Conservation (phyloP, 2,113 vertebrate species). For the Chaetodon auriga region DNA sequence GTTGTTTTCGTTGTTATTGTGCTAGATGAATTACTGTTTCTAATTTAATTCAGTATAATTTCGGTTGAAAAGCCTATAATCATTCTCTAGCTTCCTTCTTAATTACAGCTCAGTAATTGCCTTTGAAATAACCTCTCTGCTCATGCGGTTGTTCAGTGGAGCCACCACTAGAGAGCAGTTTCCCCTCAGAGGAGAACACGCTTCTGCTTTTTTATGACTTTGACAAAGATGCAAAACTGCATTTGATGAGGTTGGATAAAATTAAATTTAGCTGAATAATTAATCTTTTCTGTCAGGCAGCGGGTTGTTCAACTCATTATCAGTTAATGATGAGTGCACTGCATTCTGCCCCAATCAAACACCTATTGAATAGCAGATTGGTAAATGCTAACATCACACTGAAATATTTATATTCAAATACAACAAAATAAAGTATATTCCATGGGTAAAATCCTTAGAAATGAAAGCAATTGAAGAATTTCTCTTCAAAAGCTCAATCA, state of each 20-base stretch:
- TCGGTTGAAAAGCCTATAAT: constrained; percentile 64
- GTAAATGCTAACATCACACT: neutral
- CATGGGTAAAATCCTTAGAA: neutral
- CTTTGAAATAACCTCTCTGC: constrained; percentile 65
- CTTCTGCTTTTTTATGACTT: neutral
- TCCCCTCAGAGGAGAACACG: constrained; percentile 36
- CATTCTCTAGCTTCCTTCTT: constrained; percentile 46
- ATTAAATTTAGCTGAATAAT: neutral
- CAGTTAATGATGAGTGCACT: constrained; percentile 10
- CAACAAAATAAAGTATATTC: neutral
- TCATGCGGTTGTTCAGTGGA: constrained; percentile 11
- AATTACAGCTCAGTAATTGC: constrained; percentile 72
- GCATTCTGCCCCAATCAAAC: neutral
- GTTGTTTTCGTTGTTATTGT: constrained; percentile 49
- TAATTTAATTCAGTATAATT: constrained; percentile 67
- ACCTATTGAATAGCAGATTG: constrained; percentile 1
- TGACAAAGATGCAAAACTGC: neutral
- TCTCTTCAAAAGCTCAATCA: neutral
- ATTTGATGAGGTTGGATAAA: constrained; percentile 17
- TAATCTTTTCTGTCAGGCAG: neutral
- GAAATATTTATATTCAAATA: constrained; percentile 11
- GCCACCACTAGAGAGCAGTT: constrained; percentile 70
- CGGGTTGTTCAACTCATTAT: constrained; percentile 9
- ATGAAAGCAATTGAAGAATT: neutral
- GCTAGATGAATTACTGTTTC: constrained; percentile 39